Percentiles rank a stretch among this genome's conserved stretches.
These are phyloP conservation scores for Plebejus anna DNA, from an alignment of 2,888 invertebrate species.

Conservation along the genomic window DNA sequence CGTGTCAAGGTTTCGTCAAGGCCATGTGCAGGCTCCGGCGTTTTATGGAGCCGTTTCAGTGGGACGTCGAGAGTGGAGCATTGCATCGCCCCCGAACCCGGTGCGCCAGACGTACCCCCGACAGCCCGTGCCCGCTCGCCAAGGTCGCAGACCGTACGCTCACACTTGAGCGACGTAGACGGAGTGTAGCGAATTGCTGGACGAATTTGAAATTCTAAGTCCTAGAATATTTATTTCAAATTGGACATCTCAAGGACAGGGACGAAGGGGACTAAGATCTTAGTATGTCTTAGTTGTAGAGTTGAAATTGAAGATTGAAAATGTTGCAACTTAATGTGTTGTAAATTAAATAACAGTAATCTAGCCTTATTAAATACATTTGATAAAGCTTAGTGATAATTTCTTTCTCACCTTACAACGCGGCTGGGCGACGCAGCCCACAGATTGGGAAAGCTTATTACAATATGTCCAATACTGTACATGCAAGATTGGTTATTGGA, in stretches of 20 bases:
- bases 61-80: constrained; percentile 24
- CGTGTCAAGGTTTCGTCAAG: constrained; percentile 13
- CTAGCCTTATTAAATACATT: not conserved
- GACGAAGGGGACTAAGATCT: not conserved
- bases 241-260: not conserved
- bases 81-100: constrained; percentile 26
- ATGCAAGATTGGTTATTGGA: too few relatives aligned
- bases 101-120: constrained; percentile 31
- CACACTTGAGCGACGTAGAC: constrained; percentile 19
- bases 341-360: too few relatives aligned
- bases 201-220: not conserved
- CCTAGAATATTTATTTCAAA: not conserved
- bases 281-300: too few relatives aligned
- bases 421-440: not conserved
- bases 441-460: not conserved
- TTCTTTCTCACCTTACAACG: not conserved
- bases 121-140: constrained; percentile 22
- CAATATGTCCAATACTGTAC: too few relatives aligned
- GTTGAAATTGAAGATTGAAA: not conserved
- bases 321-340: not conserved
- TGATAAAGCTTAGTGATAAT: not conserved
- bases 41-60: constrained; percentile 19
- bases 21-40: not conserved
- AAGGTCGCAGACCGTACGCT: constrained; percentile 36
- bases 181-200: not conserved